A percentile compares a stretch with the other conserved stretches of the same genome.
phyloP scores from a whole-genome alignment of 2,113 vertebrate genomes.

The Cyanoramphus novaezelandiae region DNA sequence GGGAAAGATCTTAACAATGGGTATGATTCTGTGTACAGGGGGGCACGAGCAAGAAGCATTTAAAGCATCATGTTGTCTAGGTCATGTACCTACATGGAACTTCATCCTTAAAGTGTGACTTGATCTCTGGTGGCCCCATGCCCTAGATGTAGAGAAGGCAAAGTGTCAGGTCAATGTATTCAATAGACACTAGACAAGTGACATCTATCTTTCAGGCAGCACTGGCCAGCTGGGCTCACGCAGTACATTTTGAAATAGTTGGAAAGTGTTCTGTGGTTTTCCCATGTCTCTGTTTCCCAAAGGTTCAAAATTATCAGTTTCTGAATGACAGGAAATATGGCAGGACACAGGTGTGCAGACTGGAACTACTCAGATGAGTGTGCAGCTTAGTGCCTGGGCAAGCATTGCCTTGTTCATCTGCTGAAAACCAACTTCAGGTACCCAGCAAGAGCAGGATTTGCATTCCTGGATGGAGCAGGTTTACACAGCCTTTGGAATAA shows the following conservation, averaged over 20 bases:
- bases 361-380: fast-evolving
- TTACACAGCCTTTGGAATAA: background rate
- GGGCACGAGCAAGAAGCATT: background rate
- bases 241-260: background rate
- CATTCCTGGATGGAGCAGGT: background rate
- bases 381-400: background rate
- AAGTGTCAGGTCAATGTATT: background rate
- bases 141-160: background rate
- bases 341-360: background rate
- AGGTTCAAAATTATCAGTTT: background rate
- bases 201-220: background rate
- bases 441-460: background rate
- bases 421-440: background rate
- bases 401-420: background rate
- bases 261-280: background rate
- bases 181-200: background rate
- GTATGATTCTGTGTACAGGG: background rate
- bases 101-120: background rate
- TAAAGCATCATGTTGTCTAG: background rate
- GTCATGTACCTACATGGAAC: background rate
- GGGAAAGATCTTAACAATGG: background rate
- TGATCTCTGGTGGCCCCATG: background rate
- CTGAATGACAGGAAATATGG: background rate
- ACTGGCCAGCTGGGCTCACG: background rate
- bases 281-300: background rate